A percentile compares a stretch with the other conserved stretches of the same genome.
Conservation (phyloP, 2,888 invertebrate species). For the Napeogenes inachia region DNA sequence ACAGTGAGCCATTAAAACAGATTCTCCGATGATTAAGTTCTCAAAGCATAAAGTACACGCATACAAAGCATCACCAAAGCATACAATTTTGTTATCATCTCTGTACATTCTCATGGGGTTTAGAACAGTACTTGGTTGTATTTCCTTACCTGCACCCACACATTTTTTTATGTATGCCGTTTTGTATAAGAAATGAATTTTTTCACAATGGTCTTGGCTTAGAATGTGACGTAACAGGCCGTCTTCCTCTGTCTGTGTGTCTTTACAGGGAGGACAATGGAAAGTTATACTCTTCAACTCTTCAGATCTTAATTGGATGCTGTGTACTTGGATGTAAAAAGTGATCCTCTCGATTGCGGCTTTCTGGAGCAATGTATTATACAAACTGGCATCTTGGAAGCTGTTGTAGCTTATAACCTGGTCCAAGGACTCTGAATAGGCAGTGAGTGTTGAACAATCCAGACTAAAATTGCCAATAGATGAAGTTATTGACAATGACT, state of each 20-base stretch:
- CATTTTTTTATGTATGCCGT: conserved; percentile 70
- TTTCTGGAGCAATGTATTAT: conserved; percentile 53
- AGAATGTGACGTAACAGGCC: conserved; percentile 57
- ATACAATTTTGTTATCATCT: conserved; percentile 70
- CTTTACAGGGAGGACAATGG: conserved; percentile 56
- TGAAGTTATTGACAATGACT: conserved; percentile 54
- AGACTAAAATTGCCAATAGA: conserved; percentile 67
- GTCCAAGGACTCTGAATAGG: conserved; percentile 66
- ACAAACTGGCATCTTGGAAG: conserved; percentile 58
- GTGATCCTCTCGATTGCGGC: conserved; percentile 65
- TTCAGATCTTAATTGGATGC: conserved; percentile 52
- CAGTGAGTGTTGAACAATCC: conserved; percentile 60
- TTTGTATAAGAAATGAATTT: conserved; percentile 68
- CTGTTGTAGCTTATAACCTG: conserved; percentile 64
- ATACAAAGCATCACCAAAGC: conserved; percentile 66
- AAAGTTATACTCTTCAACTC: conserved; percentile 47
- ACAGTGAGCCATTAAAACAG: conserved; percentile 63
- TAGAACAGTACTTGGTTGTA: conserved; percentile 64
- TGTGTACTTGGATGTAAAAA: conserved; percentile 68
- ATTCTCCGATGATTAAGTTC: conserved; percentile 62
- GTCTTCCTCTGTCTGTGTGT: conserved; percentile 52
- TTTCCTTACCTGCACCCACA: conserved; percentile 57
- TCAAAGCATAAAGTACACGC: conserved; percentile 70
- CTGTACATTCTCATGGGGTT: conserved; percentile 71
- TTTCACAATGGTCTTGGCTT: conserved; percentile 59